Percentiles rank a stretch among this genome's conserved stretches.
phyloP scores from a whole-genome alignment of 2,113 vertebrate species.

The Bostrychus sinensis region DNA sequence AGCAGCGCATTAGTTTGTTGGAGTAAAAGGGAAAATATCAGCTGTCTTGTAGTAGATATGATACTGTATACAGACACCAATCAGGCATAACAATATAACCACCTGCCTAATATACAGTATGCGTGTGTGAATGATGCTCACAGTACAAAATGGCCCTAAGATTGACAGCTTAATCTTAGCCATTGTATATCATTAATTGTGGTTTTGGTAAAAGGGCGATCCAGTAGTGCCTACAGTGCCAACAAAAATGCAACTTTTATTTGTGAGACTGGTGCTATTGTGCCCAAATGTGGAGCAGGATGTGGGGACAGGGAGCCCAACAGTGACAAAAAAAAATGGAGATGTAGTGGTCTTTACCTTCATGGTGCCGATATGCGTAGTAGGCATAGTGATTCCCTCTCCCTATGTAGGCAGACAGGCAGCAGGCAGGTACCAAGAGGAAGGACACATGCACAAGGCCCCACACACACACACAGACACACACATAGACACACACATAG shows the following conservation, averaged over 20 bases:
- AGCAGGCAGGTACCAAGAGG: slow-evolving; percentile 83
- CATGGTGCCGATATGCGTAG: slow-evolving; percentile 90
- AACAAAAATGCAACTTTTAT: background rate
- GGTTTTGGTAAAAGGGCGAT: background rate
- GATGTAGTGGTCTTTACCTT: slow-evolving; percentile 83
- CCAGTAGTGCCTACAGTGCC: background rate
- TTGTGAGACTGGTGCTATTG: background rate
- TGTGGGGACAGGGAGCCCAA: background rate
- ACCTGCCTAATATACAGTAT: too few relatives aligned
- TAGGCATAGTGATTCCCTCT: slow-evolving; percentile 98
- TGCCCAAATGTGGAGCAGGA: background rate
- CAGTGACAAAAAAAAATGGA: slow-evolving; percentile 33
- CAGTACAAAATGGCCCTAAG: slow-evolving; percentile 21
- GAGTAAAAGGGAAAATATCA: slow-evolving; percentile 7
- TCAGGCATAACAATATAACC: too few relatives aligned
- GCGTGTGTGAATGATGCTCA: too few relatives aligned
- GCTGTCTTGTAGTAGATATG: background rate
- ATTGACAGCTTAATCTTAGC: background rate
- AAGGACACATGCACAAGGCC: slow-evolving; percentile 85
- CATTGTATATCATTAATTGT: background rate
- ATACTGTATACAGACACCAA: too few relatives aligned
- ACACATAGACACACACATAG: slow-evolving; percentile 68
- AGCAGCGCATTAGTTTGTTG: slow-evolving; percentile 52
- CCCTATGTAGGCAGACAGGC: slow-evolving; percentile 91
- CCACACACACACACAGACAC: slow-evolving; percentile 71